Evolutionary conservation across 1,140 invertebrate genomes (phyloP), one percentile per base, ranked within the genome.

Genomic region (Dreissena polymorpha): DNA sequence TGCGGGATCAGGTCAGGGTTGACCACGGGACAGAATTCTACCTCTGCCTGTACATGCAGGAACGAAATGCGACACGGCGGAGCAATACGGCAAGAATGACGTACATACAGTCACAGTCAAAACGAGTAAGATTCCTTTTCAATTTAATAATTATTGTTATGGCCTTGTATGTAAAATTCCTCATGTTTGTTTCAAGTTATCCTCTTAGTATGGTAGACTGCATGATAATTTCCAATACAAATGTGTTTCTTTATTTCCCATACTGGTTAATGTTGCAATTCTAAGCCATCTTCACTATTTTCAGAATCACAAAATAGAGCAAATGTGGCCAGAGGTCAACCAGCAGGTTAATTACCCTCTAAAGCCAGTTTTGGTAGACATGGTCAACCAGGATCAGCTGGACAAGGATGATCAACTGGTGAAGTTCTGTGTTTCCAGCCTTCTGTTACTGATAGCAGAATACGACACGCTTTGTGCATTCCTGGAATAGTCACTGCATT

Each of bases 321-420:
- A 23, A 21, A 67, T 67, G 64, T 67, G 64, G 64, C 64, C 64
- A 67, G 64, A 67, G 64, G 64, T 67, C 12, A 67, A 67, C 25
- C 64, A 67, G 21, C 18, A 23, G 21, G 64, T 67, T 13, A 67
- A 67, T 21, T 67, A 67, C 21, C 64, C 64, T 10, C 10, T 67
- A 12, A 67, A 67, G 23, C 12, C 64, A 67, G 64, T 23, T 12
- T 23, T 67, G 23, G 64, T 67, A 12, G 25, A 18, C 18, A 21
- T 67, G 64, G 64, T 67, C 64, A 67, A 67, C 25, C 12, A 23
- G 13, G 64, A 67, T 67, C 64, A 67, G 10, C 64, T 67, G 10
- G 64, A 67, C 64, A 67, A 14, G 25, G 64, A 67, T 67, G 64
- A 67, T 27, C 12, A 67, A 23, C 25, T 67, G 64, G 21, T 67